Conservation (phyloP, 2,888 invertebrate genomes). For the Gari tellinella region DNA sequence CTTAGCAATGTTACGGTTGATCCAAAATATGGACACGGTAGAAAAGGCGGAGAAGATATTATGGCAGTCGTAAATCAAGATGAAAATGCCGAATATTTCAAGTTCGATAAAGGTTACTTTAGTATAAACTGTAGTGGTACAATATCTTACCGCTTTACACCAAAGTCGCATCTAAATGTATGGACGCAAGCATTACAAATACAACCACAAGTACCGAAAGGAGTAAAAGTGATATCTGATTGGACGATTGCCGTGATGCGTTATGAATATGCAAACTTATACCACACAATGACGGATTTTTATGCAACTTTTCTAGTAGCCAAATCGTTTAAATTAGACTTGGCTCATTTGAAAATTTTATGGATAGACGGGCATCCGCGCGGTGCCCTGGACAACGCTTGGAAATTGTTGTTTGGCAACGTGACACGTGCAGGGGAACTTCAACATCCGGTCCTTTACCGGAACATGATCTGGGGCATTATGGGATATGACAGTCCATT, state of each 20-base stretch:
- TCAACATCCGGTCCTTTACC: slow-evolving; percentile 55
- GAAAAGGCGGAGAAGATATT: slow-evolving; percentile 65
- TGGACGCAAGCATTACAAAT: slow-evolving; percentile 44
- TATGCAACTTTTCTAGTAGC: slow-evolving; percentile 76
- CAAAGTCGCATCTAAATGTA: slow-evolving; percentile 48
- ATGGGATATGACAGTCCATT: slow-evolving; percentile 79
- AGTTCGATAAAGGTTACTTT: slow-evolving; percentile 64
- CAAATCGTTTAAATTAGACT: slow-evolving; percentile 59
- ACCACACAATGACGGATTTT: slow-evolving; percentile 77
- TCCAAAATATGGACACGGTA: slow-evolving; percentile 45
- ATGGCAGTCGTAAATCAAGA: slow-evolving; percentile 64
- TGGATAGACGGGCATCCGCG: slow-evolving; percentile 80
- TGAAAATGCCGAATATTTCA: slow-evolving; percentile 67
- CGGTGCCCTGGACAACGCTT: slow-evolving; percentile 76
- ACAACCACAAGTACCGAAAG: not conserved
- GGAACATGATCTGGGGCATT: slow-evolving; percentile 74
- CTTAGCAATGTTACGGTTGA: slow-evolving; percentile 53
- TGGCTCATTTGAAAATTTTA: slow-evolving; percentile 71
- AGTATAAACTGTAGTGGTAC: slow-evolving; percentile 51
- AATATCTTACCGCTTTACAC: slow-evolving; percentile 28
- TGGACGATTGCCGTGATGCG: slow-evolving; percentile 73
- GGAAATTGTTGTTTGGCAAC: slow-evolving; percentile 78
- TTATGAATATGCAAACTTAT: slow-evolving; percentile 79
- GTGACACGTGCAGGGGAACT: slow-evolving; percentile 68
- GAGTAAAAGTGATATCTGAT: not conserved